phyloP scores from a whole-genome alignment of 2,888 invertebrate genomes.

The Rhagonycha fulva region DNA sequence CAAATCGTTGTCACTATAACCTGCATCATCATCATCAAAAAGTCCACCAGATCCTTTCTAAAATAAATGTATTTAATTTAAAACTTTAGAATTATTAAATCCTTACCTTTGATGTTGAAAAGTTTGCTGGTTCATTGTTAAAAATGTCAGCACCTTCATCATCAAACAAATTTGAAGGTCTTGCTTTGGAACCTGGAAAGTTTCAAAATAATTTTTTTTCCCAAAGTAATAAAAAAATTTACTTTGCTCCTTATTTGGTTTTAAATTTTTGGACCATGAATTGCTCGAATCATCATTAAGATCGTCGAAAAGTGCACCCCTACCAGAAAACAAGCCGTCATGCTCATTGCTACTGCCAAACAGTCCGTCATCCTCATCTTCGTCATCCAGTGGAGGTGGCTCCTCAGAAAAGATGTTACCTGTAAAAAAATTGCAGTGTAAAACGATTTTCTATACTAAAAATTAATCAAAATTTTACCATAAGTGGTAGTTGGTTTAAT shows the following conservation, averaged over 20 bases:
- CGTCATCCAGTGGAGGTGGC: constrained; percentile 59
- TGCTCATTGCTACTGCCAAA: constrained; percentile 24
- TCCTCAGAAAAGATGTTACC: constrained; percentile 58
- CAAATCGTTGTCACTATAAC: constrained; percentile 42
- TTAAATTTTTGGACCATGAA: constrained; percentile 23
- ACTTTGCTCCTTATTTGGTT: constrained; percentile 5
- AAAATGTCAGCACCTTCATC: constrained; percentile 32
- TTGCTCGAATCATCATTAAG: constrained; percentile 48
- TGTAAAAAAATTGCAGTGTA: constrained; percentile 29
- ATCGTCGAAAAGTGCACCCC: constrained; percentile 52
- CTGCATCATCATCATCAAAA: constrained; percentile 49
- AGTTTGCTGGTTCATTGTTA: not conserved
- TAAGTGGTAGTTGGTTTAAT: constrained; percentile 8
- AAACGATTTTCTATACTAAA: not conserved
- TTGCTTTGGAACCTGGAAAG: constrained; percentile 9
- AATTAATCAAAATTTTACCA: not conserved
- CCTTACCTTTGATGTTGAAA: not conserved
- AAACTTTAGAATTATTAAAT: not conserved
- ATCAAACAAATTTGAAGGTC: constrained; percentile 32
- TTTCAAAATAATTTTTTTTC: not conserved
- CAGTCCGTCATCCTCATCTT: constrained; percentile 21
- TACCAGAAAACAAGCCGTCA: constrained; percentile 47
- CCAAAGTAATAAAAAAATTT: not conserved
- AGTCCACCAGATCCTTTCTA: constrained; percentile 43
- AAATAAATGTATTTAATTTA: not conserved